Percentiles rank a stretch among this genome's conserved stretches.
These are phyloP conservation scores for Zelostemma sp. DNA, from an alignment of 1,140 invertebrate genomes.

Conservation along the genomic window DNA sequence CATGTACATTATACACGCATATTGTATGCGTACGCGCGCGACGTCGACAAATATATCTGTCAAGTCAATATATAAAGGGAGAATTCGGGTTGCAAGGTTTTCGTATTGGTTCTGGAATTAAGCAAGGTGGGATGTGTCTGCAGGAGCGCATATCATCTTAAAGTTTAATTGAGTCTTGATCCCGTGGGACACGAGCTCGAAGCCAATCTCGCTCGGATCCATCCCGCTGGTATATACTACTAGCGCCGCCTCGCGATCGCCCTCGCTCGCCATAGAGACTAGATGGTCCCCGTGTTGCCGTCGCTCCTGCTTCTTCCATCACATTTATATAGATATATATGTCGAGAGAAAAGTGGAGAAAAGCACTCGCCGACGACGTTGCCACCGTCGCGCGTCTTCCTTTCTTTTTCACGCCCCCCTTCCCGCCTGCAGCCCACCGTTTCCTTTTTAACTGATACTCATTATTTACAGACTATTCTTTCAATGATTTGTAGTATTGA, in stretches of 20 bases:
- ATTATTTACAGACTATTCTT: too few species aligned
- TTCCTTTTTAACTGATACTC: too few species aligned
- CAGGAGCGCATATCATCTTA: constrained; percentile 75
- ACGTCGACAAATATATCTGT: too few species aligned
- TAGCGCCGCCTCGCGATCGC: constrained; percentile 46
- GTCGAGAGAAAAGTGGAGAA: too few species aligned
- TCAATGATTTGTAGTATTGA: too few species aligned
- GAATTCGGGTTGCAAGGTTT: constrained; percentile 20
- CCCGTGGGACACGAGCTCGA: constrained; percentile 71
- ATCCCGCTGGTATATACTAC: constrained; percentile 39
- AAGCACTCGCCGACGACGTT: constrained; percentile 28
- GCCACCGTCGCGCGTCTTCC: constrained; percentile 26
- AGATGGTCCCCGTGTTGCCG: too few species aligned
- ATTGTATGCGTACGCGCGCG: too few species aligned
- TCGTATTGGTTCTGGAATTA: constrained; percentile 38
- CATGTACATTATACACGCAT: too few species aligned
- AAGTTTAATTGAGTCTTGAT: constrained; percentile 79
- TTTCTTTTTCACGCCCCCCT: constrained; percentile 7
- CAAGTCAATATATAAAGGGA: constrained; percentile 30
- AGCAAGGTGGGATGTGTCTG: constrained; percentile 33
- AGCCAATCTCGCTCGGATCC: constrained; percentile 65
- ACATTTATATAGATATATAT: too few species aligned
- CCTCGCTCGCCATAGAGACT: too few species aligned
- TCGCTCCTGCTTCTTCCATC: too few species aligned
- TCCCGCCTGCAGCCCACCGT: too few species aligned